Percentiles rank a stretch among this genome's conserved stretches.
Evolutionary conservation across 2,113 vertebrate species (phyloP).

Genomic region (Apteryx owenii): DNA sequence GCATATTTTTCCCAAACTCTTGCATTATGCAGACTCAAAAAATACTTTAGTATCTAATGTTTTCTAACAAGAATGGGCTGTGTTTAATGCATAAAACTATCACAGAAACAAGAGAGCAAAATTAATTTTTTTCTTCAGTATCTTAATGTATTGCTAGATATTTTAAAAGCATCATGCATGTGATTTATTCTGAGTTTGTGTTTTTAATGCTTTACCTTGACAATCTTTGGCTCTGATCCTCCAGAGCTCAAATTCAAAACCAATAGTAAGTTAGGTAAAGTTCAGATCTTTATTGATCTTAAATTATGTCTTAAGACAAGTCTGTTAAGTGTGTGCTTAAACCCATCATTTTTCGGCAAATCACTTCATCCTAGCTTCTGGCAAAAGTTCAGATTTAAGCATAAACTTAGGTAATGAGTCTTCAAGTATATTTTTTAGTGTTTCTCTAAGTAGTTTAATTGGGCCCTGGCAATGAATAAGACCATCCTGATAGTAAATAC

Average conservation of each 20-base stretch:
- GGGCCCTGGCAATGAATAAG: not conserved
- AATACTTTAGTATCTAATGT: not conserved
- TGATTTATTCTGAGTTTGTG: not conserved
- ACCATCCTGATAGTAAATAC: not conserved
- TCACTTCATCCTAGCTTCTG: not conserved
- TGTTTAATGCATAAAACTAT: not conserved
- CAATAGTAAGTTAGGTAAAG: not conserved
- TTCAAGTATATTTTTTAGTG: not conserved
- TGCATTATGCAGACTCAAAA: constrained; percentile 1
- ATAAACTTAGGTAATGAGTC: not conserved
- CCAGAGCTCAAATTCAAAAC: not conserved
- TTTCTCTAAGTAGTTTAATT: not conserved
- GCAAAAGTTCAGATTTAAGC: not conserved
- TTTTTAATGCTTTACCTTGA: not conserved
- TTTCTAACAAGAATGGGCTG: not conserved
- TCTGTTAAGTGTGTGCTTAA: not conserved
- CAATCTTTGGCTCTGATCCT: not conserved
- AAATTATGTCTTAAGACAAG: not conserved
- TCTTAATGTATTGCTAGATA: not conserved
- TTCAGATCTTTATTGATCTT: not conserved
- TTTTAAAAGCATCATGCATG: not conserved
- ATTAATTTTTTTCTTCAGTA: not conserved
- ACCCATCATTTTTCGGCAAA: not conserved
- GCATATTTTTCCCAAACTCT: not conserved
- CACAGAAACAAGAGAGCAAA: constrained; percentile 4